These are phyloP conservation scores for Macrosiphum euphorbiae DNA, from an alignment of 2,888 invertebrate genomes.

Conservation along the genomic window DNA sequence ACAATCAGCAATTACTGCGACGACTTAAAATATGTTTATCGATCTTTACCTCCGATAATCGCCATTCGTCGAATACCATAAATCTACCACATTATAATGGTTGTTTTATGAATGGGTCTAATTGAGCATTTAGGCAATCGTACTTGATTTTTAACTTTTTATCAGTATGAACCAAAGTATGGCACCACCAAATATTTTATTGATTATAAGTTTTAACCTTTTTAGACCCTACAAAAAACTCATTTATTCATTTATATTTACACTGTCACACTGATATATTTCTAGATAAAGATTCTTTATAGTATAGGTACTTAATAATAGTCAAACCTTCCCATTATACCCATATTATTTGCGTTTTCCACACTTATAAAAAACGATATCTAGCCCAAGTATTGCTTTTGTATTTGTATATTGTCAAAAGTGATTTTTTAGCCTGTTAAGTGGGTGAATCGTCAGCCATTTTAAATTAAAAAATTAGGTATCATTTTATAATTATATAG, in stretches of 20 bases:
- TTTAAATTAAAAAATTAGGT: not conserved
- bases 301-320: not conserved
- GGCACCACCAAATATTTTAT: not conserved
- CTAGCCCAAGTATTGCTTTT: not conserved
- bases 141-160: not conserved
- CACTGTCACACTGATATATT: not conserved
- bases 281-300: not conserved
- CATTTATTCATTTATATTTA: not conserved
- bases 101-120: not conserved
- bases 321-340: not conserved
- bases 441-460: not conserved
- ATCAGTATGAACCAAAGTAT: not conserved
- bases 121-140: not conserved
- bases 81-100: not conserved
- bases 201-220: not conserved
- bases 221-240: not conserved
- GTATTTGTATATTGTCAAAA: not conserved
- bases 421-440: not conserved
- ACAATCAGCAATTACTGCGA: not conserved
- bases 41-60: not conserved
- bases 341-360: not conserved
- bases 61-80: not conserved
- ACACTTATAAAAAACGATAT: not conserved
- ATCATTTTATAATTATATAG: not conserved
- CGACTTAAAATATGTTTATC: slow-evolving; percentile 7